Percentiles rank a stretch among this genome's conserved stretches.
Conservation (phyloP, 2,113 vertebrate species). For the Sylvilagus bachmani region DNA sequence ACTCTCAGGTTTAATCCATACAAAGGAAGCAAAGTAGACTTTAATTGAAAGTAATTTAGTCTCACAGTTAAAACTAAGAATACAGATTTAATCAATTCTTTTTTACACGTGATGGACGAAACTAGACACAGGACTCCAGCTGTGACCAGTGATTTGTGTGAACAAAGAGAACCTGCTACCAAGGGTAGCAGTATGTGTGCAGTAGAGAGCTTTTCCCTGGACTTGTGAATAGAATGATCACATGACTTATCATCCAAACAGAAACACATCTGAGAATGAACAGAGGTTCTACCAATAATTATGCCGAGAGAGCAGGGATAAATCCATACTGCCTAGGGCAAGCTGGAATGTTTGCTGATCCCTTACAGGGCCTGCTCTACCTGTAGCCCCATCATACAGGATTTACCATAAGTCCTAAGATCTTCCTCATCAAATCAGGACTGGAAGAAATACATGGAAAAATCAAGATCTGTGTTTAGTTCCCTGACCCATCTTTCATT, state of each 20-base stretch:
- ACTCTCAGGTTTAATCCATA: slow-evolving; percentile 41
- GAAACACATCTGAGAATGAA: neutral
- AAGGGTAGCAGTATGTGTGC: neutral
- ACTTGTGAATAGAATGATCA: neutral
- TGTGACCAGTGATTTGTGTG: neutral
- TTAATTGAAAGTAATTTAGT: slow-evolving; percentile 50
- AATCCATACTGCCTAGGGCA: neutral
- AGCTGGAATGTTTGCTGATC: neutral
- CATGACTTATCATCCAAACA: neutral
- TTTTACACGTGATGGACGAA: neutral
- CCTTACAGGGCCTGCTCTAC: neutral
- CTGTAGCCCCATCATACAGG: too few species aligned
- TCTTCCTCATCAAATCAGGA: neutral
- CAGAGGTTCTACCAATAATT: neutral
- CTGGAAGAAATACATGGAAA: neutral
- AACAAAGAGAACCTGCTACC: neutral
- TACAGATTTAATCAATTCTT: slow-evolving; percentile 44
- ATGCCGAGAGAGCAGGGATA: neutral
- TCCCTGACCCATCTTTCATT: neutral
- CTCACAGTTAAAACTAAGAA: slow-evolving; percentile 49
- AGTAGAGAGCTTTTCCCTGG: neutral
- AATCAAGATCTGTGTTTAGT: neutral
- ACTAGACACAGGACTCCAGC: neutral
- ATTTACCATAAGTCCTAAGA: too few species aligned
- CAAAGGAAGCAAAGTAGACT: slow-evolving; percentile 12